These are phyloP conservation scores for Hyaena hyaena DNA, from an alignment of 2,113 vertebrate genomes.

Conservation along the genomic window DNA sequence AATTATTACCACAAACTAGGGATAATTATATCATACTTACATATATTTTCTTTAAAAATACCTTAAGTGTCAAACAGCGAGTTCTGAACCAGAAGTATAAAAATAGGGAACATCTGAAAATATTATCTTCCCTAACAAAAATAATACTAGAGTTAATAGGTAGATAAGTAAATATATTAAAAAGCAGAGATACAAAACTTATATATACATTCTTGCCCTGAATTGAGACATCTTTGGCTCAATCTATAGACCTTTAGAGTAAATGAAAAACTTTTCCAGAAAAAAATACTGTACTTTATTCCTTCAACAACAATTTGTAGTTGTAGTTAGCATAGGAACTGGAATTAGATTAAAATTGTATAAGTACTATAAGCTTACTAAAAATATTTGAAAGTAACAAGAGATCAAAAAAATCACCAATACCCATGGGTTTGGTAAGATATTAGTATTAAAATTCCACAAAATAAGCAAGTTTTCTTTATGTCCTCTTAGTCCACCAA, in stretches of 20 bases:
- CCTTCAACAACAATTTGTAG: background rate
- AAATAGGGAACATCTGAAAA: background rate
- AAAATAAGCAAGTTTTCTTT: background rate
- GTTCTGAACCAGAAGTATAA: background rate
- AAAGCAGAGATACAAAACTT: background rate
- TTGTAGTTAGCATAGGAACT: background rate
- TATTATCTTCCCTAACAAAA: background rate
- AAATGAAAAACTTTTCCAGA: background rate
- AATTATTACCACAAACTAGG: background rate
- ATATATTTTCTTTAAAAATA: background rate
- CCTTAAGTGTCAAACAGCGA: background rate
- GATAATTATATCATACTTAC: background rate
- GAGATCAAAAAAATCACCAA: background rate
- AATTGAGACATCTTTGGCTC: background rate
- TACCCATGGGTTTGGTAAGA: background rate
- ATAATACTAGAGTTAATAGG: background rate
- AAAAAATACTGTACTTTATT: background rate
- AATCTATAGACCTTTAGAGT: background rate
- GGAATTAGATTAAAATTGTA: background rate
- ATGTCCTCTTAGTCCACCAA: background rate
- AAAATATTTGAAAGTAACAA: background rate
- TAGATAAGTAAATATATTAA: background rate
- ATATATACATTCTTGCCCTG: background rate
- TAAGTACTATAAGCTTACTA: background rate
- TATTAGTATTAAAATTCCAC: background rate